phyloP scores from a whole-genome alignment of 2,888 invertebrate genomes.

The Nipponacmea schrenckii region DNA sequence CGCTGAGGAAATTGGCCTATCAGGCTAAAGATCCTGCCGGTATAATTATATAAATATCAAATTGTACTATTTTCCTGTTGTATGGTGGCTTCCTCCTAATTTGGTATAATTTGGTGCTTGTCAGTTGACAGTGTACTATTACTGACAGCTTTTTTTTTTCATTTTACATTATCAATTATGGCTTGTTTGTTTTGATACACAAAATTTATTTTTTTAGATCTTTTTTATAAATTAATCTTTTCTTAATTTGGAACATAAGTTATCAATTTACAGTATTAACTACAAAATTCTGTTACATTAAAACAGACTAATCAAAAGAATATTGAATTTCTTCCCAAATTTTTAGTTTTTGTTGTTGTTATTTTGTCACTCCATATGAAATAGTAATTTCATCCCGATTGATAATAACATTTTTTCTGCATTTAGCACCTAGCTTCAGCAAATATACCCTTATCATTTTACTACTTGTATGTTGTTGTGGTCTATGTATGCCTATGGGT shows the following conservation, averaged over 20 bases:
- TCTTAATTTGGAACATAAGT: too few relatives aligned
- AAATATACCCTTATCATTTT: background rate
- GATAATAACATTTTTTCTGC: constrained; percentile 8
- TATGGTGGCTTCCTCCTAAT: constrained; percentile 1
- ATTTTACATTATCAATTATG: background rate
- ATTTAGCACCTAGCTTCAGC: background rate
- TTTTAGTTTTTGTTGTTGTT: background rate
- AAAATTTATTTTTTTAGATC: background rate
- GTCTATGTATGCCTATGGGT: background rate
- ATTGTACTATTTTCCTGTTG: constrained; percentile 9
- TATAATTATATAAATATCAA: constrained; percentile 5
- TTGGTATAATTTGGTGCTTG: constrained; percentile 2
- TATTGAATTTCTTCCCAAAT: background rate
- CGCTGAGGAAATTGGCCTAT: constrained; percentile 88
- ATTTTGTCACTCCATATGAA: background rate
- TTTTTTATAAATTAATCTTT: too few relatives aligned
- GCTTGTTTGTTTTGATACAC: background rate
- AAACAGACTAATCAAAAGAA: too few relatives aligned
- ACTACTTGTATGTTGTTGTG: constrained; percentile 8
- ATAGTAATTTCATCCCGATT: background rate
- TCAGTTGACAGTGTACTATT: constrained; percentile 4
- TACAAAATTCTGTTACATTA: too few relatives aligned
- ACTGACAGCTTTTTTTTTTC: constrained; percentile 12
- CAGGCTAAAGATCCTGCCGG: constrained; percentile 76
- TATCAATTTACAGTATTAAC: too few relatives aligned